Evolutionary conservation across 2,113 vertebrate genomes (phyloP).

Genomic region (Epinephelus cyanopodus): DNA sequence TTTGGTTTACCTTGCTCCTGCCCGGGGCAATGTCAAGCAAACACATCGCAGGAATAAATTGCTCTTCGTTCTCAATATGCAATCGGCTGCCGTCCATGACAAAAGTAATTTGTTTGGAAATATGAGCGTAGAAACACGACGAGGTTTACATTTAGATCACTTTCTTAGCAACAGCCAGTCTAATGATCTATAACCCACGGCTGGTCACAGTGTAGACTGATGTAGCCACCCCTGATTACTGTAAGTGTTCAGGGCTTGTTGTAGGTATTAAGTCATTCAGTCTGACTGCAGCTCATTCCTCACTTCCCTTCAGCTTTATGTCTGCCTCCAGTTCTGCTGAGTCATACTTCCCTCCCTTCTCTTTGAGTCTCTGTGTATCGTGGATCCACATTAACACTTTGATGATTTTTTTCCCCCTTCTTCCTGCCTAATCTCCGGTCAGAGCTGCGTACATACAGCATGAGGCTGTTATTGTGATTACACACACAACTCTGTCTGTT

Average conservation of each 20-base stretch:
- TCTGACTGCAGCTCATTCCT: constrained; percentile 56
- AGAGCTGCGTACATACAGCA: constrained; percentile 12
- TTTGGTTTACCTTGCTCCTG: constrained; percentile 60
- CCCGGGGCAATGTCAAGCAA: constrained; percentile 60
- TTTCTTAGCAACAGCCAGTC: constrained; percentile 21
- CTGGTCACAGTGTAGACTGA: constrained; percentile 33
- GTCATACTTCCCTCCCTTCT: constrained; percentile 38
- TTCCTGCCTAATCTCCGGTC: background rate
- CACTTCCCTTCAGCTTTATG: constrained; percentile 41
- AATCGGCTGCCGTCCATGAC: constrained; percentile 46
- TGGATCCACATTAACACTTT: constrained; percentile 33
- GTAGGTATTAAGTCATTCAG: constrained; percentile 50
- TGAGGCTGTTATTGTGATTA: constrained; percentile 20
- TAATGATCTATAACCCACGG: constrained; percentile 35
- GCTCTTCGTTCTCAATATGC: constrained; percentile 51
- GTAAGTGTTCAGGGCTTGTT: constrained; percentile 34
- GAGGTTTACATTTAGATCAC: constrained; percentile 40
- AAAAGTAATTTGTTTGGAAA: constrained; percentile 66
- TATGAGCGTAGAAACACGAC: constrained; percentile 13
- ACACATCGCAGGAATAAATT: constrained; percentile 62
- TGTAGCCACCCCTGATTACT: constrained; percentile 37
- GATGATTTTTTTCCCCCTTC: constrained; percentile 1
- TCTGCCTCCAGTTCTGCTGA: constrained; percentile 42
- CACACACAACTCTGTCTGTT: background rate
- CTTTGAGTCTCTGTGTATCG: constrained; percentile 24